Percentiles rank a stretch among this genome's conserved stretches.
Evolutionary conservation across 2,888 invertebrate genomes (phyloP).

Genomic region (Plemyria rubiginata): DNA sequence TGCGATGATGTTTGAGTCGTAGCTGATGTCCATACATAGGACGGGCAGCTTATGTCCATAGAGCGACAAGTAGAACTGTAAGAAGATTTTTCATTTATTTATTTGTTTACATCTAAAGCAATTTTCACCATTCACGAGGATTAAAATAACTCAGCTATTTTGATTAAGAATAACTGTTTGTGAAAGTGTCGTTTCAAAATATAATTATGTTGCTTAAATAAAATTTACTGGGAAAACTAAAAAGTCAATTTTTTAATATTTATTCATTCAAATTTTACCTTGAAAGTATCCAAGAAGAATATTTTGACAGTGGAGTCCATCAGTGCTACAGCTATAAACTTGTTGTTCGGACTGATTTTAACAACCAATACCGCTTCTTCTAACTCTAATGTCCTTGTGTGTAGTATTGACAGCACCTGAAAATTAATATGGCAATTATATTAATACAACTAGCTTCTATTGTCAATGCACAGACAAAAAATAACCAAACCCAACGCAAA

Average conservation of each 20-base stretch:
- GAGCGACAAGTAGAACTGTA: slow-evolving; percentile 94
- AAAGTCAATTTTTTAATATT: too few relatives aligned
- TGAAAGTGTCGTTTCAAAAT: too few relatives aligned
- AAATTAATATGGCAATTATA: slow-evolving; percentile 17
- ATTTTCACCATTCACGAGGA: too few relatives aligned
- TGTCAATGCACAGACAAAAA: too few relatives aligned
- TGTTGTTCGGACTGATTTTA: slow-evolving; percentile 92
- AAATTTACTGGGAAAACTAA: too few relatives aligned
- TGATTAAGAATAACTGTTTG: too few relatives aligned
- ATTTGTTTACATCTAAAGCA: too few relatives aligned
- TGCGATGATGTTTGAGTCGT: slow-evolving; percentile 93
- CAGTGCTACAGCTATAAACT: slow-evolving; percentile 94
- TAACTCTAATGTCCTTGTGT: slow-evolving; percentile 92
- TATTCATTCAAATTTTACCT: slow-evolving; percentile 84
- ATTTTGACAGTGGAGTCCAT: slow-evolving; percentile 97
- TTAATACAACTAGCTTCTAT: too few relatives aligned
- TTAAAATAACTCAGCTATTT: too few relatives aligned
- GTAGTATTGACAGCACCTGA: slow-evolving; percentile 90
- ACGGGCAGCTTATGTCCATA: slow-evolving; percentile 99
- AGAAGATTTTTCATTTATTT: not conserved
- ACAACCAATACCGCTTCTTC: slow-evolving; percentile 95
- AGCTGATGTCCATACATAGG: slow-evolving; percentile 95
- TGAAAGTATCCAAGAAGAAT: slow-evolving; percentile 97
- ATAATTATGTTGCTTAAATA: too few relatives aligned
- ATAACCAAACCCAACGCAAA: too few relatives aligned